Evolutionary conservation across 1,140 invertebrate genomes (phyloP).

Genomic region (Spodoptera frugiperda): DNA sequence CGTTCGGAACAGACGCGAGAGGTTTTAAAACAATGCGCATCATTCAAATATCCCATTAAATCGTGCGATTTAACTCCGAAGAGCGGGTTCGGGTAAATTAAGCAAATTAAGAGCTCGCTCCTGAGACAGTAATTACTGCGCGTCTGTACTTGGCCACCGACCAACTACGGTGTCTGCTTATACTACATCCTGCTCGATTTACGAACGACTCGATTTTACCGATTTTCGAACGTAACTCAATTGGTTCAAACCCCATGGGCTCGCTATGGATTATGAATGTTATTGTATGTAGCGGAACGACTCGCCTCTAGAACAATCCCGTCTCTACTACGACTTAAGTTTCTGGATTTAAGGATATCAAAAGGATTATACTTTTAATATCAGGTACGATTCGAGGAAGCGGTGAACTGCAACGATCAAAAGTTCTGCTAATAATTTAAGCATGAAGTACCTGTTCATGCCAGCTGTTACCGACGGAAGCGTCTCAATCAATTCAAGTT

Average conservation of each 20-base stretch:
- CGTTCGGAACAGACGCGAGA: constrained; percentile 64
- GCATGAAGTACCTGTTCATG: constrained; percentile 3
- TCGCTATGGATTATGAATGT: constrained; percentile 71
- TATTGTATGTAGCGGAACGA: constrained; percentile 63
- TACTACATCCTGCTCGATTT: constrained; percentile 60
- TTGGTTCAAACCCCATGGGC: constrained; percentile 64
- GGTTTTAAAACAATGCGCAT: constrained; percentile 76
- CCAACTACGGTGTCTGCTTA: constrained; percentile 61
- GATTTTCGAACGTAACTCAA: constrained; percentile 64
- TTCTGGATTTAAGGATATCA: neutral
- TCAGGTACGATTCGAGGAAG: neutral
- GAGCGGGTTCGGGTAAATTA: constrained; percentile 76
- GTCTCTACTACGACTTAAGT: neutral
- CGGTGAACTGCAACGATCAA: constrained; percentile 24
- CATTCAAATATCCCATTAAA: constrained; percentile 80
- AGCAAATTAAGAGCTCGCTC: constrained; percentile 80
- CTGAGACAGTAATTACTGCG: constrained; percentile 79
- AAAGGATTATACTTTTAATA: constrained; percentile 16
- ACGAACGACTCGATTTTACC: constrained; percentile 66
- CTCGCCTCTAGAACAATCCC: constrained; percentile 55
- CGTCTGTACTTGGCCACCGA: constrained; percentile 75
- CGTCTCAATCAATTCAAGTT: constrained; percentile 27
- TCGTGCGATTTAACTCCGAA: constrained; percentile 74
- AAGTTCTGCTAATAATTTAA: neutral
- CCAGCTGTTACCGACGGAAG: neutral